These are phyloP conservation scores for Platysternon megacephalum DNA, from an alignment of 2,113 vertebrate genomes.

Conservation along the genomic window DNA sequence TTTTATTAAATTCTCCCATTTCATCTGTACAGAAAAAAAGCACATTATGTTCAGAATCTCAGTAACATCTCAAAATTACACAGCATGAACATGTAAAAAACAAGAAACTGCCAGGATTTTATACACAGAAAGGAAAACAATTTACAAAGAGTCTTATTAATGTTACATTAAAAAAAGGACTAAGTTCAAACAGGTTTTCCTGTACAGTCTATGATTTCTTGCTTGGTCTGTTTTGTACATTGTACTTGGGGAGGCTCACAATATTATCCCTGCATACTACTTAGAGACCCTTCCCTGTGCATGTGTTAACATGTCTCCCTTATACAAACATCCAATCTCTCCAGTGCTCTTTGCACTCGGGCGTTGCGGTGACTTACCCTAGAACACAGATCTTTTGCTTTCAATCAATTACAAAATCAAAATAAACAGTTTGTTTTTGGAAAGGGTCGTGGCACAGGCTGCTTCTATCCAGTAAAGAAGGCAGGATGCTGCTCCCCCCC, in stretches of 20 bases:
- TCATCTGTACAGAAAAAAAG: constrained; percentile 93
- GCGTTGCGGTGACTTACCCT: rapidly evolving
- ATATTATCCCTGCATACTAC: background rate
- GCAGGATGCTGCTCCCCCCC: rapidly evolving
- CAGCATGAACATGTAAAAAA: constrained; percentile 84
- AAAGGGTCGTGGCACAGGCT: background rate
- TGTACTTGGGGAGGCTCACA: background rate
- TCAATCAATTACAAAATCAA: rapidly evolving
- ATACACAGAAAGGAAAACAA: constrained; percentile 82
- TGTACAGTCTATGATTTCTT: background rate
- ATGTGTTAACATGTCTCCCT: background rate
- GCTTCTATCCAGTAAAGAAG: rapidly evolving
- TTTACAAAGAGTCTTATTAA: constrained; percentile 78
- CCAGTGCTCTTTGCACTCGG: rapidly evolving
- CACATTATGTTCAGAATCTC: constrained; percentile 88
- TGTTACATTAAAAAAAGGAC: constrained; percentile 66
- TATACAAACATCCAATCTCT: background rate
- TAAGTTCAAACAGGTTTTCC: constrained; percentile 48
- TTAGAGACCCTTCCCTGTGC: background rate
- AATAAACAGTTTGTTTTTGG: background rate
- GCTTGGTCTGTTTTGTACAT: background rate
- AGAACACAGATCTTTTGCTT: background rate
- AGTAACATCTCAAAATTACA: constrained; percentile 89
- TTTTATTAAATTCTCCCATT: constrained; percentile 95
- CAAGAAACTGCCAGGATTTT: constrained; percentile 75